Percentiles rank a stretch among this genome's conserved stretches.
Conservation (phyloP, 2,888 invertebrate species). For the Melinaea marsaeus region DNA sequence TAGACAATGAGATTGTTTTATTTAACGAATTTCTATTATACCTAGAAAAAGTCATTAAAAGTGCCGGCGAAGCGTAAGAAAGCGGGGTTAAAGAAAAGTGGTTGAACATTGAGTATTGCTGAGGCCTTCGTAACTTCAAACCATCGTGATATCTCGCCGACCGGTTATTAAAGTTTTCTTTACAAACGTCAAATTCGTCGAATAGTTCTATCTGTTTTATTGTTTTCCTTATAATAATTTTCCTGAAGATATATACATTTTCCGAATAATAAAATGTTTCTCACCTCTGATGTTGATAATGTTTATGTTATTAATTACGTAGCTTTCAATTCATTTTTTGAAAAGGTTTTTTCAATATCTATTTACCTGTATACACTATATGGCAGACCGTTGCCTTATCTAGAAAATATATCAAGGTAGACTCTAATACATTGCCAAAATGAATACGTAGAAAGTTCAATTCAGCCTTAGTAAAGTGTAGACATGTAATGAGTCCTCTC, state of each 20-base stretch:
- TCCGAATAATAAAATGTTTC: neutral
- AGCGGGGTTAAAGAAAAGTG: conserved; percentile 56
- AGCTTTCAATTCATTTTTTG: no score
- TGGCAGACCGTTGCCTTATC: no score
- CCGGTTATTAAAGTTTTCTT: conserved; percentile 68
- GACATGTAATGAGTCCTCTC: conserved; percentile 67
- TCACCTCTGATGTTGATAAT: neutral
- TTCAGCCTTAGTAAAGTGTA: conserved; percentile 34
- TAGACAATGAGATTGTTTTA: conserved; percentile 38
- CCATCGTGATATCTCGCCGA: conserved; percentile 56
- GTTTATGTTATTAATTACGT: no score
- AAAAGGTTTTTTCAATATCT: no score
- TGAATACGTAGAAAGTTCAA: conserved; percentile 14
- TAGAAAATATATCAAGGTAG: no score
- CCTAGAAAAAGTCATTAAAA: conserved; percentile 73
- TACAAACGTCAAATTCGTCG: conserved; percentile 34
- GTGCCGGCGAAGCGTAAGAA: conserved; percentile 66
- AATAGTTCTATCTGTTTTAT: conserved; percentile 17
- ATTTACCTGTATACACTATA: no score
- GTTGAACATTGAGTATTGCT: conserved; percentile 62
- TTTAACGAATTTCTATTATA: conserved; percentile 50
- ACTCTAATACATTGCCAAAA: neutral
- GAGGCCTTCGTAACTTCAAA: conserved; percentile 61
- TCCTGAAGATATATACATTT: neutral
- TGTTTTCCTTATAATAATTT: neutral